Conservation (phyloP, 2,888 invertebrate species). For the Halictus ligatus region DNA sequence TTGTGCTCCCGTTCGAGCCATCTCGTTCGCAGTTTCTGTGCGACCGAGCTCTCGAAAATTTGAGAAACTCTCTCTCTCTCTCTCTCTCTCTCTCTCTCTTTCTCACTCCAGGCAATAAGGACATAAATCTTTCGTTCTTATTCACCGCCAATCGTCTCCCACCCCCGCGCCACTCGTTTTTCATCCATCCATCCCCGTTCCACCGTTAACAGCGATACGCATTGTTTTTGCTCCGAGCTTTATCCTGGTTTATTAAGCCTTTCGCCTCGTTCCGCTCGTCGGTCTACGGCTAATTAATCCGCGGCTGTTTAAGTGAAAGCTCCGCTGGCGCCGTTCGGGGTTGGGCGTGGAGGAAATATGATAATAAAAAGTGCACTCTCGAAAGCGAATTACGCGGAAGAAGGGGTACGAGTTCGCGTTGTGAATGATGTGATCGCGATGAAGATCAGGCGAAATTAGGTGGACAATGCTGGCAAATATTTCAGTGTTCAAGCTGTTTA, state of each 20-base stretch:
- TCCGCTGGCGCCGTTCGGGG: not conserved
- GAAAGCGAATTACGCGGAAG: constrained; percentile 19
- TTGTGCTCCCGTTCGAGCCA: constrained; percentile 33
- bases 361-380: constrained; percentile 17
- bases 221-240: constrained; percentile 55
- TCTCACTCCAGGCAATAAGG: not conserved
- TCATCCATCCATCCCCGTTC: not conserved
- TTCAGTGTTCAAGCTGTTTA: not conserved
- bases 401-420: not conserved
- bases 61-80: constrained; percentile 6
- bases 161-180: not conserved
- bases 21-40: not conserved
- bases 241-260: constrained; percentile 35
- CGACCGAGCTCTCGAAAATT: constrained; percentile 25
- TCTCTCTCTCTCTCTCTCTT: not conserved
- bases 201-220: constrained; percentile 55
- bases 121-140: constrained; percentile 37
- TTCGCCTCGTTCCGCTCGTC: constrained; percentile 14
- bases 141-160: constrained; percentile 28
- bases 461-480: not conserved
- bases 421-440: not conserved
- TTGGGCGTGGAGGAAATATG: not conserved
- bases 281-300: constrained; percentile 34
- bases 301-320: constrained; percentile 34
- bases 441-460: not conserved